Base-by-base conservation (phyloP, 2,113 vertebrate species). In the Zeus faber region DNA sequence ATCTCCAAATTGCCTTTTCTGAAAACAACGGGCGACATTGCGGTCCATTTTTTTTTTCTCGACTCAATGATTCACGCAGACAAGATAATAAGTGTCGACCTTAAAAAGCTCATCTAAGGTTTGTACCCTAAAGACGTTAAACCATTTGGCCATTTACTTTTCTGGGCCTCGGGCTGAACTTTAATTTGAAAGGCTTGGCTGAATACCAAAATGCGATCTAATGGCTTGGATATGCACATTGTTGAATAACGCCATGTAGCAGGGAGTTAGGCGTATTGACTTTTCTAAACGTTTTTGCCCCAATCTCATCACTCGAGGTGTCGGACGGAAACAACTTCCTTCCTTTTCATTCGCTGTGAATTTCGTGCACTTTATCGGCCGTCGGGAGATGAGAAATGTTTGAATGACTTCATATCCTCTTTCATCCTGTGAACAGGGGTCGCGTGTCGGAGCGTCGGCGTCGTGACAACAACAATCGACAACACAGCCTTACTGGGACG, bases 161-260 rank as follows among this genome's bases (percentile, higher is more conserved):
- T 29, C 57, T 27, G 20, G 43, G 53, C 79, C 64, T 47, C 52
- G 20, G 68, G 68, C 70, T 55, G 21, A 76, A 68, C 66, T 80
- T 80, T 74, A 56, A 63, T 68, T 61, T 58, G 84, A 83, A 65
- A n/a, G n/a, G 64, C 77, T 63, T 65, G 69, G 65, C 81, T 82
- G 82, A 86, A 80, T 60, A 27, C 37, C 58, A 76, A 74, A 63
- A 71, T 74, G 59, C 51, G 29, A n/a, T n/a, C n/a, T n/a, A n/a
- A n/a, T n/a, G n/a, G n/a, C n/a, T n/a, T n/a, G n/a, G n/a, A n/a
- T n/a, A n/a, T n/a, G n/a, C n/a, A n/a, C n/a, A n/a, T n/a, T n/a
- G n/a, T n/a, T n/a, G n/a, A n/a, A n/a, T n/a, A n/a, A n/a, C n/a
- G n/a, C n/a, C n/a, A n/a, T n/a, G n/a, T n/a, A 40, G 35, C 49